Evolutionary conservation across 2,888 invertebrate species (phyloP).

Genomic region (Keiferia lycopersicella): DNA sequence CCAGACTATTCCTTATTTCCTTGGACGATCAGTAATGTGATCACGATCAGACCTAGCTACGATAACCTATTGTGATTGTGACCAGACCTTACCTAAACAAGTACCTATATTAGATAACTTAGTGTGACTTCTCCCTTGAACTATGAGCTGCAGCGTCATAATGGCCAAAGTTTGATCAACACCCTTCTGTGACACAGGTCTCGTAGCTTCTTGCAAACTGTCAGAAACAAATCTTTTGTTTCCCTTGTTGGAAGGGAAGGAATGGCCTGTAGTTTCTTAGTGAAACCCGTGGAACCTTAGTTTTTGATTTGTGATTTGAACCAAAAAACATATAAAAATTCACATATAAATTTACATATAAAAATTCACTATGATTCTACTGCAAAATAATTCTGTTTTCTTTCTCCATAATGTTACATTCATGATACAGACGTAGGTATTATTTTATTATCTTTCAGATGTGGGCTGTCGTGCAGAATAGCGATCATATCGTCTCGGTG

Average conservation of each 20-base stretch:
- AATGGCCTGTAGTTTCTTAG: no score
- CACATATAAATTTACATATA: no score
- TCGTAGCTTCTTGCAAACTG: constrained; percentile 2
- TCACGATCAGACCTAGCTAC: no score
- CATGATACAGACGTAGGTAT: no score
- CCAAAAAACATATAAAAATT: no score
- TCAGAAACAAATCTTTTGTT: background rate
- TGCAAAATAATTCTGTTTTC: background rate
- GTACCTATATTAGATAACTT: background rate
- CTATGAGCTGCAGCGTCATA: constrained; percentile 6
- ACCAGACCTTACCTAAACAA: no score
- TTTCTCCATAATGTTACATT: no score
- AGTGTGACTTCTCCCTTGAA: background rate
- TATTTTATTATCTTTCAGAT: background rate
- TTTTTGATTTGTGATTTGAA: background rate
- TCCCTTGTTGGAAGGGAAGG: background rate
- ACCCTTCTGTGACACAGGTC: constrained; percentile 1
- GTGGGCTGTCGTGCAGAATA: background rate
- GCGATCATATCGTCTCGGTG: background rate
- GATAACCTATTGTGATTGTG: no score
- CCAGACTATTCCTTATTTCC: no score
- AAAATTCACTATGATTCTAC: background rate
- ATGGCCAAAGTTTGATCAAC: constrained; percentile 27
- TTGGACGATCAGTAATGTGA: background rate
- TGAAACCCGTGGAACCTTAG: no score